Evolutionary conservation across 1,140 invertebrate species (phyloP).

Genomic region (Plectrocnemia conspersa): DNA sequence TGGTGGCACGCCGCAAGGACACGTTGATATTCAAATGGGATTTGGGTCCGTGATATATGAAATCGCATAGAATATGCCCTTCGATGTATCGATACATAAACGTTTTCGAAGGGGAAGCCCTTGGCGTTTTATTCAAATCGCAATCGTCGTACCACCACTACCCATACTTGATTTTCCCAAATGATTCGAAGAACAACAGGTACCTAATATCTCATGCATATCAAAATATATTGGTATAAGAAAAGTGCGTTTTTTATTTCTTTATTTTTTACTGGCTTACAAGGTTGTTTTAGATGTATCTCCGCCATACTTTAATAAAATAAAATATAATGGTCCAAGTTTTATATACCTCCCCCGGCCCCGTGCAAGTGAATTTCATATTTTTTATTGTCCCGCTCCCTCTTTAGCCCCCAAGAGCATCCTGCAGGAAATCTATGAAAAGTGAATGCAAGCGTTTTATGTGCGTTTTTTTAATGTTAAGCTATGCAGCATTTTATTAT

Average conservation of each 20-base stretch:
- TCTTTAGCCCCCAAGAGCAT: constrained; percentile 18
- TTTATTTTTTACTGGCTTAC: constrained; percentile 7
- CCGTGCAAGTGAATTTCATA: constrained; percentile 26
- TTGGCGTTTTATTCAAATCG: constrained; percentile 33
- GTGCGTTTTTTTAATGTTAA: too few relatives aligned
- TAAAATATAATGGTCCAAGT: constrained; percentile 32
- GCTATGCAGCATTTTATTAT: too few relatives aligned
- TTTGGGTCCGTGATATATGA: constrained; percentile 31
- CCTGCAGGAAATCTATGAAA: background rate
- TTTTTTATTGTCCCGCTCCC: constrained; percentile 17
- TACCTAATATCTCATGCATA: constrained; percentile 3
- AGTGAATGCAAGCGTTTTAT: too few relatives aligned
- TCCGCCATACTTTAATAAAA: constrained; percentile 29
- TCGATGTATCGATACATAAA: constrained; percentile 27
- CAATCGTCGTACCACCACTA: constrained; percentile 13
- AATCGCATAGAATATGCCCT: constrained; percentile 27
- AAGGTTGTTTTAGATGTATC: constrained; percentile 20
- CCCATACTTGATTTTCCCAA: constrained; percentile 14
- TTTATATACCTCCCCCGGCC: constrained; percentile 27
- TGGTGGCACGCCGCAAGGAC: constrained; percentile 4
- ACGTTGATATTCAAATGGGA: constrained; percentile 33
- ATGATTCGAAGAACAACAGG: constrained; percentile 17
- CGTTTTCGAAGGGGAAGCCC: constrained; percentile 3
- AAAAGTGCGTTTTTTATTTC: constrained; percentile 1
- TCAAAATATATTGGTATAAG: constrained; percentile 17